phyloP scores from a whole-genome alignment of 2,113 vertebrate species.

The Megatriorchis doriae region DNA sequence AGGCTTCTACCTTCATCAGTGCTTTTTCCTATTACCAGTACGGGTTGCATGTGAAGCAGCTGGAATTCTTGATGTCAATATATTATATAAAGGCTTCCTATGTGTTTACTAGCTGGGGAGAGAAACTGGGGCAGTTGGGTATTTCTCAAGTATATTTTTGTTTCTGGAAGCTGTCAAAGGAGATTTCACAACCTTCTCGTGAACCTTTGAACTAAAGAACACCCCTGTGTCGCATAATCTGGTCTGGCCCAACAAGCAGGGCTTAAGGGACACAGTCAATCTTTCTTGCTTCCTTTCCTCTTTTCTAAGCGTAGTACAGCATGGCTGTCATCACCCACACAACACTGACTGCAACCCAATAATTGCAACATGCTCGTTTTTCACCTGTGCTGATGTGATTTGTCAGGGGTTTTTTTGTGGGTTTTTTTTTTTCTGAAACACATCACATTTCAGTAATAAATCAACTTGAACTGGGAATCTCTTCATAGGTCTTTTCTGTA shows the following conservation, averaged over 20 bases:
- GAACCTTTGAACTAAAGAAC: constrained; percentile 40
- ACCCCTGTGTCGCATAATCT: not conserved
- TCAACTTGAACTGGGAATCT: not conserved
- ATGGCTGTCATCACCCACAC: not conserved
- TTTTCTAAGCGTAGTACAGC: not conserved
- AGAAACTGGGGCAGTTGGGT: constrained; percentile 34
- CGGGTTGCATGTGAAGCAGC: not conserved
- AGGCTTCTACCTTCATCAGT: not conserved
- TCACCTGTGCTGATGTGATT: not conserved
- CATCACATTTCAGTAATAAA: not conserved
- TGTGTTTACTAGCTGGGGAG: not conserved
- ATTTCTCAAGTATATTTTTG: constrained; percentile 51
- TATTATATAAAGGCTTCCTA: not conserved
- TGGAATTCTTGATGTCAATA: not conserved
- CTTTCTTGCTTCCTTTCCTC: not conserved
- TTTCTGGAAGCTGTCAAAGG: constrained; percentile 41
- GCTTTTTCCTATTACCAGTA: not conserved
- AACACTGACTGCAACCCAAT: not conserved
- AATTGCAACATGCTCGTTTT: not conserved
- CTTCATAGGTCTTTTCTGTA: not conserved
- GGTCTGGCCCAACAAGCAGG: not conserved
- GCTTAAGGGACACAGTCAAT: not conserved
- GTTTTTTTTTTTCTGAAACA: not conserved
- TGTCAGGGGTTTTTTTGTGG: not conserved
- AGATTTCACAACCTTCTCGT: constrained; percentile 27